Conservation (phyloP, 1,140 invertebrate genomes). For the Theocolax elegans region DNA sequence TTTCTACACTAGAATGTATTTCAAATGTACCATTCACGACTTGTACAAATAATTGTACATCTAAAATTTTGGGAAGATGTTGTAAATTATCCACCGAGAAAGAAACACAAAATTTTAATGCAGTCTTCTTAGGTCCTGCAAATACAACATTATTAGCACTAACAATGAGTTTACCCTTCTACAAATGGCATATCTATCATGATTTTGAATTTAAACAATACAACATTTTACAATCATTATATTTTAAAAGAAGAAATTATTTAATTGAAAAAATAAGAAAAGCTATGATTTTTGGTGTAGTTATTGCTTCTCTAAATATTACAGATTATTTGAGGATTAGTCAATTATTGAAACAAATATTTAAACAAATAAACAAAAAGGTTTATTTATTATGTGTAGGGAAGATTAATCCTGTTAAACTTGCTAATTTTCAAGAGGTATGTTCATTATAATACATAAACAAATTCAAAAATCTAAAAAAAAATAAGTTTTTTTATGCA, state of each 20-base stretch:
- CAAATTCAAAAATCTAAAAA: too few species aligned
- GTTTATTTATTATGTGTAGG: conserved; percentile 92
- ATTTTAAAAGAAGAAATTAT: conserved; percentile 83
- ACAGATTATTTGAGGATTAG: conserved; percentile 84
- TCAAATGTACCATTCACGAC: conserved; percentile 58
- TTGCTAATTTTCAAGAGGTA: conserved; percentile 93
- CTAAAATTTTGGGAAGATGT: conserved; percentile 56
- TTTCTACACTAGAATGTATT: conserved; percentile 58
- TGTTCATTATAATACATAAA: too few species aligned
- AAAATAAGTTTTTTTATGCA: too few species aligned
- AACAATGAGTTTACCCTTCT: conserved; percentile 67
- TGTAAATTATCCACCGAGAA: conserved; percentile 53
- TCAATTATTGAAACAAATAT: conserved; percentile 77
- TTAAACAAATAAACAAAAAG: conserved; percentile 82
- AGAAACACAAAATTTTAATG: conserved; percentile 62
- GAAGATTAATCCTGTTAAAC: conserved; percentile 90
- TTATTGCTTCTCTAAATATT: conserved; percentile 88
- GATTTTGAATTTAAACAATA: conserved; percentile 57
- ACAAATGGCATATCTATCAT: conserved; percentile 67
- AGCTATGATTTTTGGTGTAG: conserved; percentile 85
- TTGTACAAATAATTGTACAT: conserved; percentile 30
- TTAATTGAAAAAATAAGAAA: conserved; percentile 91
- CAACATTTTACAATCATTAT: conserved; percentile 65
- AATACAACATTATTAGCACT: conserved; percentile 67
- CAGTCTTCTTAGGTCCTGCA: conserved; percentile 71